phyloP scores from a whole-genome alignment of 2,888 invertebrate species.

The Cosmia trapezina region DNA sequence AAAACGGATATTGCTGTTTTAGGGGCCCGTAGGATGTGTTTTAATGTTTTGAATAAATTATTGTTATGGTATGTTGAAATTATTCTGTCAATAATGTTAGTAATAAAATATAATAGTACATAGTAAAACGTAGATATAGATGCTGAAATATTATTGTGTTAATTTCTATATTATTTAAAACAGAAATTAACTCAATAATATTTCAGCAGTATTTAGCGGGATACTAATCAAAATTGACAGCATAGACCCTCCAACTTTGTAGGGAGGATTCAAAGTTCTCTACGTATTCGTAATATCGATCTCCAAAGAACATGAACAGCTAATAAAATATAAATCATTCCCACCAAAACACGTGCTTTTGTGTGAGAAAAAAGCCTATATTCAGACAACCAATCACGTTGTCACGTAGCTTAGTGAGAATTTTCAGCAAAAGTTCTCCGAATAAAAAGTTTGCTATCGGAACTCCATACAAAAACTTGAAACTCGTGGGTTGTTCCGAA shows the following conservation, averaged over 20 bases:
- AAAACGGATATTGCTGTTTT: slow-evolving; percentile 53
- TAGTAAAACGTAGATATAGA: neutral
- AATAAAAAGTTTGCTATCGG: slow-evolving; percentile 55
- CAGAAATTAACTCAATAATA: too few species aligned
- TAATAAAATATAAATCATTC: neutral
- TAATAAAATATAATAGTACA: neutral
- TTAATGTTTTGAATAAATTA: slow-evolving; percentile 18
- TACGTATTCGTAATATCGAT: neutral
- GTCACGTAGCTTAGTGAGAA: slow-evolving; percentile 17
- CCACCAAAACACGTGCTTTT: neutral
- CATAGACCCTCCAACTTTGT: neutral
- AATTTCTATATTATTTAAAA: neutral
- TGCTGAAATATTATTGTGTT: neutral
- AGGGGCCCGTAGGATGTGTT: slow-evolving; percentile 37
- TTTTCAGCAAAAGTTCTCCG: slow-evolving; percentile 25
- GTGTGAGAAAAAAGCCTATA: slow-evolving; percentile 3
- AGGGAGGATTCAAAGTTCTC: neutral
- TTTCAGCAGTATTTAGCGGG: too few species aligned
- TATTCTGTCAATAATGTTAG: neutral
- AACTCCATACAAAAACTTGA: slow-evolving; percentile 25
- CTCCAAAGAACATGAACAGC: neutral
- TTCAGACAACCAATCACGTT: slow-evolving; percentile 25
- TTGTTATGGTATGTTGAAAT: neutral
- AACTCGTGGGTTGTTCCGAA: slow-evolving; percentile 19
- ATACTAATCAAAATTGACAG: neutral